Evolutionary conservation across 2,888 invertebrate genomes (phyloP).

Genomic region (Ophion ventricosus): DNA sequence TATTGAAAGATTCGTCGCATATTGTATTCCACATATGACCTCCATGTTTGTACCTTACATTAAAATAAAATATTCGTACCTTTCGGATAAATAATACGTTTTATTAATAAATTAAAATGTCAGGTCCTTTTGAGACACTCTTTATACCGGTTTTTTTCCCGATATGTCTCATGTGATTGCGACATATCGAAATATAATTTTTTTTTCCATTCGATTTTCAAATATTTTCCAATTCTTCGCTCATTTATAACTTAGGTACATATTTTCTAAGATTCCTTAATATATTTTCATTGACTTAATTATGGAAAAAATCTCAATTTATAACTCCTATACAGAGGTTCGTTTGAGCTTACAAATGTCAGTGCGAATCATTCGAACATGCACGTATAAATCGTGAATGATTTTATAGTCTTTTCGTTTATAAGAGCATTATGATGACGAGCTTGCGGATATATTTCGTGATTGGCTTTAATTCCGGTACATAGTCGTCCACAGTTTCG

Average conservation of each 20-base stretch:
- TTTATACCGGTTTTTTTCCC: no score
- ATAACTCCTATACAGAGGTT: not conserved
- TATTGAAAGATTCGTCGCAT: no score
- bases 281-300: not conserved
- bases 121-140: no score
- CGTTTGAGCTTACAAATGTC: not conserved
- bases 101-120: no score
- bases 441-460: conserved; percentile 35
- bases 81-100: no score
- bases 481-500: conserved; percentile 15
- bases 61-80: no score
- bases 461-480: conserved; percentile 19
- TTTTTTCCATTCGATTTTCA: not conserved
- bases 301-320: not conserved
- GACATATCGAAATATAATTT: not conserved
- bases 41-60: no score
- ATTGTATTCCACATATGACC: no score
- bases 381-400: not conserved
- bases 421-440: not conserved
- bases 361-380: not conserved
- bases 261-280: not conserved
- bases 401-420: not conserved
- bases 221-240: not conserved
- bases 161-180: not conserved
- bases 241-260: not conserved